Conservation (phyloP, 1,140 invertebrate genomes). For the Lepidostoma basale region DNA sequence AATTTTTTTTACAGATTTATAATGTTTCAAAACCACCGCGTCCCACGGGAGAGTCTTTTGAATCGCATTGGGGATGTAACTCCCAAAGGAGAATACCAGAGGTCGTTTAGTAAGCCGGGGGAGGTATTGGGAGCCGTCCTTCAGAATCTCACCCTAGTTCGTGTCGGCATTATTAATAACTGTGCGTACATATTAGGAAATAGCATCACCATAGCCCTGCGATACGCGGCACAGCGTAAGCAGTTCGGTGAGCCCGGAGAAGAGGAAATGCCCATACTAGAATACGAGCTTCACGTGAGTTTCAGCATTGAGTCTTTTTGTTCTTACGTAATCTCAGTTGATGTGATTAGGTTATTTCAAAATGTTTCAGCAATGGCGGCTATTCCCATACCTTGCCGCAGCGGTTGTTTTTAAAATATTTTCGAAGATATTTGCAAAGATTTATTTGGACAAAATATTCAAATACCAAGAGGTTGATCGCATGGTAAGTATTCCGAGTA, state of each 20-base stretch:
- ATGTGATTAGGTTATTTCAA: too few species aligned
- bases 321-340: too few species aligned
- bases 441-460: constrained; percentile 65
- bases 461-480: constrained; percentile 65
- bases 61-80: constrained; percentile 90
- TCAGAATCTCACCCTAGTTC: constrained; percentile 83
- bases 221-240: constrained; percentile 87
- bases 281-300: constrained; percentile 86
- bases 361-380: constrained; percentile 85
- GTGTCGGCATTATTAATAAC: constrained; percentile 76
- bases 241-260: constrained; percentile 81
- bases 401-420: constrained; percentile 80
- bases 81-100: constrained; percentile 80
- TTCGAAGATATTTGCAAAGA: constrained; percentile 60
- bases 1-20: constrained; percentile 80
- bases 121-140: constrained; percentile 81
- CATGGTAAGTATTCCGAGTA: constrained; percentile 58
- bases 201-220: constrained; percentile 82
- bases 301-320: too few species aligned
- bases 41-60: constrained; percentile 81
- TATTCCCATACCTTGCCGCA: constrained; percentile 88
- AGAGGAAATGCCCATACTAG: constrained; percentile 82
- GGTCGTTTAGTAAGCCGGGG: constrained; percentile 75
- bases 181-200: constrained; percentile 72
- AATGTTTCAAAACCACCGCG: constrained; percentile 83